Evolutionary conservation across 2,888 invertebrate species (phyloP), one percentile per base, ranked within the genome.

Genomic region (Smittia sp.): DNA sequence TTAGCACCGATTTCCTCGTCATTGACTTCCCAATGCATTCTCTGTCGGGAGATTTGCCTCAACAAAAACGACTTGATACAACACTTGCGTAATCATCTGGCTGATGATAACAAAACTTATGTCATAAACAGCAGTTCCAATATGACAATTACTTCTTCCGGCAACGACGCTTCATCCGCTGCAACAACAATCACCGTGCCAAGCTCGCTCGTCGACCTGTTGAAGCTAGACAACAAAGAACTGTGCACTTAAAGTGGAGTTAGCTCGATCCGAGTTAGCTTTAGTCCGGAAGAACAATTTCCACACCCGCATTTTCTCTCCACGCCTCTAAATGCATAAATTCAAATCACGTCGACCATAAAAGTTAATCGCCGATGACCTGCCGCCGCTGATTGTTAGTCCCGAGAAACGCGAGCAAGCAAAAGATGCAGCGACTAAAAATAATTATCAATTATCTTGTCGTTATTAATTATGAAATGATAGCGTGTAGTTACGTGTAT

Each of bases 11-110:
- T 65, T 46, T 73, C 73, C 63, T 73, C 72, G 22, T 72, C 72
- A n/a, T 62, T 73, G 25, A 73, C 73, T 25, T 73, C 73, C 6
- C 73, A 73, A 65, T 73, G 73, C 65, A 73, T 73, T 65, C 62
- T 73, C 32, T 73, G 73, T 20, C 73, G 73, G 41, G 73, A 73
- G 32, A 27, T 73, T 65, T 73, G 73, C 20, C 15, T 73, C 20
- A 73, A 63, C 41, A 73, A 73, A 65, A 73, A 63, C 41, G 65
- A 73, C 25, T 46, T 73, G 41, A 73, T 73, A 2, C 73, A 73
- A 27, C 73, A 73, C 63, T 65, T 73, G 25, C 73, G 73, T 15
- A 73, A 73, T 52, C 73, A 73, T 65, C 24, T 73, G 27, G 65
- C 65, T 39, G 73, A 73, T 32, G 73, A 73, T 73, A 73, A 73